Percentiles rank a stretch among this genome's conserved stretches.
These are phyloP conservation scores for Macropodus opercularis DNA, from an alignment of 2,797 vertebrate species.

Conservation along the genomic window DNA sequence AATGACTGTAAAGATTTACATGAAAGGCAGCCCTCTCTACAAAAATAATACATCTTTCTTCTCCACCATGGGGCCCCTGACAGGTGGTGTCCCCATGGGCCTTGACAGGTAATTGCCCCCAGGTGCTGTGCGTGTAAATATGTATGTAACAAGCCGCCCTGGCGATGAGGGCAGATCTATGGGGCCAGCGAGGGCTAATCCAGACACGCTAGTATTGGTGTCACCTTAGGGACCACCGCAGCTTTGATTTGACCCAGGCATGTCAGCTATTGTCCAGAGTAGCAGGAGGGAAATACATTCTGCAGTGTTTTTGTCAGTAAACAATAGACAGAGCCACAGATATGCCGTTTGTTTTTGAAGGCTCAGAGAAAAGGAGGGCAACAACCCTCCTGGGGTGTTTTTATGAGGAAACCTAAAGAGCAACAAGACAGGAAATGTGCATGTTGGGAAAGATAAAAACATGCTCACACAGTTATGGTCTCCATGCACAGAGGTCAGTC, in stretches of 20 bases:
- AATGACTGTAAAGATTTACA: slow-evolving; percentile 21
- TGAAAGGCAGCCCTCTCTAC: not conserved
- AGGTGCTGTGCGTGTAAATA: slow-evolving; percentile 35
- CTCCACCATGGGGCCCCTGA: slow-evolving; percentile 25
- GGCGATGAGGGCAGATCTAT: slow-evolving; percentile 15
- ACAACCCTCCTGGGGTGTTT: slow-evolving; percentile 43
- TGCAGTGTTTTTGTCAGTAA: slow-evolving; percentile 58
- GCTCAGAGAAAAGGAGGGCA: slow-evolving; percentile 33
- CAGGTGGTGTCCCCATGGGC: slow-evolving; percentile 42
- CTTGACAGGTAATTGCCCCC: slow-evolving; percentile 62
- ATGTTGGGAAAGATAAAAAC: slow-evolving; percentile 16
- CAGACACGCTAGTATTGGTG: slow-evolving; percentile 39
- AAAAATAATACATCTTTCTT: slow-evolving; percentile 45
- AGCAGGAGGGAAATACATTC: slow-evolving; percentile 55
- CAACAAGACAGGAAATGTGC: slow-evolving; percentile 28
- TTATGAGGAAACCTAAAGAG: slow-evolving; percentile 40
- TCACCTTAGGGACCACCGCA: slow-evolving; percentile 42
- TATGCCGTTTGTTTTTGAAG: slow-evolving; percentile 41
- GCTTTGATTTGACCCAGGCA: slow-evolving; percentile 32
- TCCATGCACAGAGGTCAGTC: slow-evolving; percentile 4
- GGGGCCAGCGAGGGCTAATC: slow-evolving; percentile 37
- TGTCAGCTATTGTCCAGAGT: slow-evolving; percentile 46
- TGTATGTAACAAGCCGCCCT: slow-evolving; percentile 10
- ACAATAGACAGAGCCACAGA: slow-evolving; percentile 65
- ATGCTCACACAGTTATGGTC: slow-evolving; percentile 15